These are phyloP conservation scores for Hydrozoanthus gracilis DNA, from an alignment of 92 coral and sea anemone genomes.

Conservation along the genomic window DNA sequence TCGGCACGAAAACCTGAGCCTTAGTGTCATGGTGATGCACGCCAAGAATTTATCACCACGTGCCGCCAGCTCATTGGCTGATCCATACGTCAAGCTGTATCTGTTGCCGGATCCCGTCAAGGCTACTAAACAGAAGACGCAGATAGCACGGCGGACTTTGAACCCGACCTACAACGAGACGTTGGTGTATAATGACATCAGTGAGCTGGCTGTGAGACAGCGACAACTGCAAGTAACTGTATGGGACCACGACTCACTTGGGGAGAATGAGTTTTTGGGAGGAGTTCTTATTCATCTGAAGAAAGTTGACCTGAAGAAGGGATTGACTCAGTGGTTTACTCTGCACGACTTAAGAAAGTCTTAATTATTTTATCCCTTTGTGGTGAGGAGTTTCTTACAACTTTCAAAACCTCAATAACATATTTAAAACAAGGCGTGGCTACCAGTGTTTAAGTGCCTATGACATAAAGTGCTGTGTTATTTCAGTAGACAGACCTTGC, in stretches of 20 bases:
- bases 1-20: conserved; percentile 73
- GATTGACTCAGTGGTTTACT: conserved; percentile 76
- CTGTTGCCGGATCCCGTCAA: conserved; percentile 92
- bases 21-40: conserved; percentile 96
- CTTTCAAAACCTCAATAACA: no score
- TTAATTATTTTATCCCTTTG: not conserved
- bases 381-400: no score
- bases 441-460: no score
- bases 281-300: conserved; percentile 89
- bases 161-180: conserved; percentile 99
- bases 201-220: conserved; percentile 69
- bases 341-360: conserved; percentile 78
- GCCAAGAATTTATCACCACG: conserved; percentile 87
- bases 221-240: conserved; percentile 92
- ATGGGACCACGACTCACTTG: conserved; percentile 93
- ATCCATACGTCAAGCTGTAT: conserved; percentile 98
- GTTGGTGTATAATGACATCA: conserved; percentile 68
- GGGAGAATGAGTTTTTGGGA: conserved; percentile 96
- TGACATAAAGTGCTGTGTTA: no score
- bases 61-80: conserved; percentile 78
- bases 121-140: conserved; percentile 95
- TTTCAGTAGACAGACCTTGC: no score
- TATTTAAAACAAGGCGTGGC: no score
- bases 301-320: conserved; percentile 71
- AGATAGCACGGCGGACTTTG: conserved; percentile 86